Evolutionary conservation across 2,888 invertebrate species (phyloP), one percentile per base, ranked within the genome.

Genomic region (Gymnoscelis rufifasciata): DNA sequence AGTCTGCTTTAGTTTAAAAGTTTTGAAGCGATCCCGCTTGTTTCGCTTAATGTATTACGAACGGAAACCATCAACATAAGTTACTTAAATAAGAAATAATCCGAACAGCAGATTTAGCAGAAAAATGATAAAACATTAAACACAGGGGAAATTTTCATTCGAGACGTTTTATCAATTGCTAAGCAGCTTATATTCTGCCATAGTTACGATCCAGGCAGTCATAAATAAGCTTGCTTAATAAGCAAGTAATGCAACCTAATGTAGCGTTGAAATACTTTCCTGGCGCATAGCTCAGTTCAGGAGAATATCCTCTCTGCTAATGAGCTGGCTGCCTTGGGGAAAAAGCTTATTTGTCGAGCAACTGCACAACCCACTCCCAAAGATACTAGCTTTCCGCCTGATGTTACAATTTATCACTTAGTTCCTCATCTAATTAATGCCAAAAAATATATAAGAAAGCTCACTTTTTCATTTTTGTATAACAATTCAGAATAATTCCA

Each of bases 331-430:
- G 76, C 79, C 78, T 67, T 61, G 61, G 79, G 78, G 78, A 78
- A 72, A 74, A 71, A 77, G 72, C 77, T 82, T 74, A 77, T 83
- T 83, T 79, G 60, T 68, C 68, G 68, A 69, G 70, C 69, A 70
- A 71, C 70, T 76, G 73, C 73, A 71, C 69, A 67, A 51, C 44
- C 12, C 38, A 51, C 43, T 49, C 38, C n/a, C 12, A 11, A 36
- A 40, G 41, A 51, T 46, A 43, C 23, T 43, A 48, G 50, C 41
- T 50, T 49, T 49, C 47, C 40, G 38, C 31, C 35, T 43, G 39
- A 56, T 51, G 47, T 46, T 52, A 49, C 47, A 47, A 76, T 75
- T 78, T 74, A 67, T 77, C 73, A 73, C 74, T 74, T 69, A 71
- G 69, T 72, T 74, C 64, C 51, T 64, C 60, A 67, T 71, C 72